These are phyloP conservation scores for Steatornis caripensis DNA, from an alignment of 2,113 vertebrate species.

Conservation along the genomic window DNA sequence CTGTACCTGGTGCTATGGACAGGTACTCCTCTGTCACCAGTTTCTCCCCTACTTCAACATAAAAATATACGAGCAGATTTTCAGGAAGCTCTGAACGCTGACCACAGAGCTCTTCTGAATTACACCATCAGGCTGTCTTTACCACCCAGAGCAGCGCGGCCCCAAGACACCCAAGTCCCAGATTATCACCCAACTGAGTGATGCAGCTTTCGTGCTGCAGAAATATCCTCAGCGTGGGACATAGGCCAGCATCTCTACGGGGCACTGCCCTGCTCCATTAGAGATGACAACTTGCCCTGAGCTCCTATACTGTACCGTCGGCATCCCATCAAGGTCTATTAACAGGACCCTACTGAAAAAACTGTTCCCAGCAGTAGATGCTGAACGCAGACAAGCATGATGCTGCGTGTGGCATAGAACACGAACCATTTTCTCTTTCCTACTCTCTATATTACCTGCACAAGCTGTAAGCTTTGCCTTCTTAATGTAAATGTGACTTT, in stretches of 20 bases:
- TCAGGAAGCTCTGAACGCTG: background rate
- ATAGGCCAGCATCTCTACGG: background rate
- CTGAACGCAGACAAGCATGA: background rate
- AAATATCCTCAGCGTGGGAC: background rate
- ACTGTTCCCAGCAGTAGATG: background rate
- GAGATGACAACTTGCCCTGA: background rate
- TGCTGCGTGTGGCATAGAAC: fast-evolving
- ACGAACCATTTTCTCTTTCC: background rate
- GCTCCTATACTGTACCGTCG: background rate
- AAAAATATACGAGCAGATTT: background rate
- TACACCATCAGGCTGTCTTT: background rate
- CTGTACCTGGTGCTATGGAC: background rate
- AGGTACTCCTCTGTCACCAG: background rate
- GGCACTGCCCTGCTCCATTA: conserved; percentile 1
- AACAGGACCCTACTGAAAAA: background rate
- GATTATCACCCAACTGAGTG: fast-evolving
- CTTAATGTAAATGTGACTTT: background rate
- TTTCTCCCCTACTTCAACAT: background rate
- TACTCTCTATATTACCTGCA: background rate
- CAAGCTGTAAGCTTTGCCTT: background rate
- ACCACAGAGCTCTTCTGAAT: background rate
- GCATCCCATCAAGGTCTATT: background rate
- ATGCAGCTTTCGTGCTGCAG: background rate
- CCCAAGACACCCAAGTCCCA: background rate
- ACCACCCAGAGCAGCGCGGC: background rate